Evolutionary conservation across 2,797 vertebrate species (phyloP), one percentile per base, ranked within the genome.

Genomic region (Pachyuromys duprasi): DNA sequence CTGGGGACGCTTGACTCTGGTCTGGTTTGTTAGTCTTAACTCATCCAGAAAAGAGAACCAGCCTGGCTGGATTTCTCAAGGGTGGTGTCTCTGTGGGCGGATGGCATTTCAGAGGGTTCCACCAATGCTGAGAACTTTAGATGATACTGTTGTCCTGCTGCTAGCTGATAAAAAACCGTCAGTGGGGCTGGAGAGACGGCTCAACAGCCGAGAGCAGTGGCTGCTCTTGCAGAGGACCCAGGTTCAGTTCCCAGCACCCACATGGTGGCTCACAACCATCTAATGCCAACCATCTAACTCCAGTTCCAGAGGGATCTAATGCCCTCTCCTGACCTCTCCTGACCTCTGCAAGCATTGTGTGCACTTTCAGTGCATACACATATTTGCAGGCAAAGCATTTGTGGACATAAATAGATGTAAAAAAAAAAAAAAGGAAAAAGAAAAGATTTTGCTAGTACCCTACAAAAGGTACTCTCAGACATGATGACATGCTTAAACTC

Each of bases 31-130:
- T 42, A 17, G 28, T 63, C 42, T 80, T 78, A 74, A 49, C 67
- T 90, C 70, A 62, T 67, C 49, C 60, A 82, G 83, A 74, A 93
- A 87, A 87, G 62, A 79, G 55, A 79, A 36, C 18, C 31, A 45
- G 65, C 18, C 31, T 79, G 36, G 78, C 72, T 93, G 82, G 28
- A 39, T 72, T 86, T 49, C 93, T 65, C 80, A 80, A 20, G 13
- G 42, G 45, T 69, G 55, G 8, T 45, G 84, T 62, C 53, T 84
- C 31, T 5, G 22, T 11, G 60, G 63, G 39, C 22, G 82, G 39
- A 39, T 83, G 57, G 53, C 63, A 39, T 92, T 93, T 86, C 45
- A 86, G 81, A 90, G 88, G 81, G 63, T 83, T 87, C 88, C 86
- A 94, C 45, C 49, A 70, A 15, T 28, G 87, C 24, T 90, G 65